These are phyloP conservation scores for Mechanitis messenoides DNA, from an alignment of 2,888 invertebrate genomes.

Conservation along the genomic window DNA sequence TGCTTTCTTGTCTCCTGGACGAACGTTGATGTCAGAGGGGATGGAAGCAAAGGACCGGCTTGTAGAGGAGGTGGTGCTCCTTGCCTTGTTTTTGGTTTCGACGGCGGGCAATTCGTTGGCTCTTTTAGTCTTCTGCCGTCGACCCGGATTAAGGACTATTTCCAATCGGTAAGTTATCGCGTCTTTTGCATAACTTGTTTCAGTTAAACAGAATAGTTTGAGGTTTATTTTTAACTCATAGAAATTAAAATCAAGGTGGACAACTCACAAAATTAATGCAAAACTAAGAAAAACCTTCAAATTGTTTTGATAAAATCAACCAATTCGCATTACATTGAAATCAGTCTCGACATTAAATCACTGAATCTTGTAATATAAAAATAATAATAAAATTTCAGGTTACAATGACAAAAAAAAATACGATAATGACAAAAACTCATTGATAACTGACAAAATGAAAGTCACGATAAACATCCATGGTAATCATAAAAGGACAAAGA, in stretches of 20 bases:
- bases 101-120: conserved; percentile 84
- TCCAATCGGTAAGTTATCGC: conserved; percentile 82
- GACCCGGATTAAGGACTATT: conserved; percentile 84
- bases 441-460: neutral
- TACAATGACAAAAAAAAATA: neutral
- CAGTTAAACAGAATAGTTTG: too few relatives aligned
- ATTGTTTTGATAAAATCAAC: conserved; percentile 9
- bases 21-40: conserved; percentile 68
- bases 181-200: conserved; percentile 9
- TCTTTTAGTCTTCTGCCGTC: conserved; percentile 83
- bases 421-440: neutral
- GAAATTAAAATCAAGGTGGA: conserved; percentile 28
- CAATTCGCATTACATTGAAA: conserved; percentile 14
- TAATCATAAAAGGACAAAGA: conserved; percentile 2
- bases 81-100: conserved; percentile 78
- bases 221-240: neutral
- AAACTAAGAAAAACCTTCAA: conserved; percentile 23
- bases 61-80: conserved; percentile 69
- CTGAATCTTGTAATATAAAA: neutral
- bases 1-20: conserved; percentile 65
- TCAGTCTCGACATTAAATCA: conserved; percentile 23
- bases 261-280: conserved; percentile 32
- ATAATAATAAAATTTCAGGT: neutral
- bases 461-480: neutral
- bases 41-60: conserved; percentile 69